phyloP scores from a whole-genome alignment of 2,113 vertebrate genomes.

The Oceanodroma tethys region DNA sequence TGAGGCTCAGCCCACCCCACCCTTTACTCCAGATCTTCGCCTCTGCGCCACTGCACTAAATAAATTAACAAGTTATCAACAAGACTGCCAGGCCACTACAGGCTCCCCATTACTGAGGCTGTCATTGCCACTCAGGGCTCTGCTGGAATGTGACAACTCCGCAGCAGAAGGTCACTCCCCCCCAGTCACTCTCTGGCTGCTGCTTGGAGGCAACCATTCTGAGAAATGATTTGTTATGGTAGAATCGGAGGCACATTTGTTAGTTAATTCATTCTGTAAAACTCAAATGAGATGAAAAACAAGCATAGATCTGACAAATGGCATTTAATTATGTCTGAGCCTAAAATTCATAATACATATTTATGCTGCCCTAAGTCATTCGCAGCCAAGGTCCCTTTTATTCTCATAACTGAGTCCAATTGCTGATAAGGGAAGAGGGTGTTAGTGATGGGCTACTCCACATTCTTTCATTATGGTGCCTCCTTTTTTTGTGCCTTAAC shows the following conservation, averaged over 20 bases:
- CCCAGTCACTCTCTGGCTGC: background rate
- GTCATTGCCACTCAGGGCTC: conserved; percentile 52
- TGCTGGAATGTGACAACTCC: conserved; percentile 39
- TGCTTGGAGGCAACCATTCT: conserved; percentile 20
- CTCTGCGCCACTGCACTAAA: conserved; percentile 67
- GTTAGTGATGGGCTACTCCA: background rate
- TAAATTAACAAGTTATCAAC: conserved; percentile 61
- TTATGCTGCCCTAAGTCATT: conserved; percentile 59
- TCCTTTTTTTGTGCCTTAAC: background rate
- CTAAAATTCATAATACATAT: conserved; percentile 52
- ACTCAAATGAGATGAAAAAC: conserved; percentile 57
- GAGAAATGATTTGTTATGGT: conserved; percentile 57
- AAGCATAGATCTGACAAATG: conserved; percentile 48
- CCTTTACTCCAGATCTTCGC: conserved; percentile 62
- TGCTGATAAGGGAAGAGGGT: background rate
- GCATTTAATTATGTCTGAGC: conserved; percentile 50
- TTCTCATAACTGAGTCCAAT: conserved; percentile 19
- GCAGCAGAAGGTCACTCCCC: conserved; percentile 53
- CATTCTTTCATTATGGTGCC: background rate
- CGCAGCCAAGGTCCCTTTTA: conserved; percentile 43
- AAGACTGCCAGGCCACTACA: conserved; percentile 23
- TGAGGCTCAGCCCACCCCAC: conserved; percentile 20
- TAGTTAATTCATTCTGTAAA: conserved; percentile 52
- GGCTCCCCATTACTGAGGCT: conserved; percentile 44
- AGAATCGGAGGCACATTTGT: conserved; percentile 44